Evolutionary conservation across 2,113 vertebrate genomes (phyloP).

Genomic region (Gobio gobio): DNA sequence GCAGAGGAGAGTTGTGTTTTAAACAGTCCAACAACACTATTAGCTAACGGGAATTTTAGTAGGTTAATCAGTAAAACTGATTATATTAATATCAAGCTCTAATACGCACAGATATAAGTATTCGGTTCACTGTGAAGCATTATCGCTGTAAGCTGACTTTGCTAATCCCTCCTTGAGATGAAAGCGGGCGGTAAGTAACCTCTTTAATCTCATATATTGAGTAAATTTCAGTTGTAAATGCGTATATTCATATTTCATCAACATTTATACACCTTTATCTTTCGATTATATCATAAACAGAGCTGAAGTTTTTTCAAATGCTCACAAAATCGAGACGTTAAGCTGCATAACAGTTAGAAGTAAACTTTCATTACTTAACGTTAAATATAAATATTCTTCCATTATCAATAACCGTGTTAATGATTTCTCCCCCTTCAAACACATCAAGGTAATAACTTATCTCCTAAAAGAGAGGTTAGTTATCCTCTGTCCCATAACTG

Average conservation of each 20-base stretch:
- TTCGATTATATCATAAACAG: background rate
- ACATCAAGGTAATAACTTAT: background rate
- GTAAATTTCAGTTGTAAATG: background rate
- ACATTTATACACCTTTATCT: no score
- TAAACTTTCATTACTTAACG: no score
- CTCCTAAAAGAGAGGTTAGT: background rate
- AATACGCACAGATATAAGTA: background rate
- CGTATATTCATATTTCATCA: background rate
- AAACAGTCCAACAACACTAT: background rate
- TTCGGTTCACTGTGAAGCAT: conserved; percentile 1
- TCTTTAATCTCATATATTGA: background rate
- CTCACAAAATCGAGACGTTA: background rate
- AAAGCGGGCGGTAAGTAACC: conserved; percentile 79
- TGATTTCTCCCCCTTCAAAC: background rate
- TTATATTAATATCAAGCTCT: background rate
- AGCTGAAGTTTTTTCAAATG: background rate
- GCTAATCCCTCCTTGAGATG: conserved; percentile 71
- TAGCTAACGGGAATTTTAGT: background rate
- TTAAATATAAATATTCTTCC: no score
- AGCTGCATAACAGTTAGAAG: background rate
- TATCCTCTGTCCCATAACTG: background rate
- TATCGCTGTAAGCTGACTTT: background rate
- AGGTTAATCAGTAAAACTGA: background rate
- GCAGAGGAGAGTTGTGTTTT: conserved; percentile 60
- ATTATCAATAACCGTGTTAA: background rate